Evolutionary conservation across 2,888 invertebrate genomes (phyloP), one percentile per base, ranked within the genome.

Genomic region (Chrysodeixis includens): DNA sequence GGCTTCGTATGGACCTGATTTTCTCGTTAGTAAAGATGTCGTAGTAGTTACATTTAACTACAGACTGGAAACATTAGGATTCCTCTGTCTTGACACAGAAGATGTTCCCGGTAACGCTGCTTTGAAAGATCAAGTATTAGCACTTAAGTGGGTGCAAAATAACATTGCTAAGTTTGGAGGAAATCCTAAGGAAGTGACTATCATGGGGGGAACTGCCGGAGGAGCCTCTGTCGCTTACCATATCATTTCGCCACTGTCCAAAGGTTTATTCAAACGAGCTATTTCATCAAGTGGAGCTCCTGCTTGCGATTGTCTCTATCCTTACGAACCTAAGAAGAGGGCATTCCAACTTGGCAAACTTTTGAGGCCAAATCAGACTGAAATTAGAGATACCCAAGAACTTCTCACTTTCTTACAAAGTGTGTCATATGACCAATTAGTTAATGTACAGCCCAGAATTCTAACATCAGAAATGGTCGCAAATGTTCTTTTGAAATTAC

Each of bases 91-190:
- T 0, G 89, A 86, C 9, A 95, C 95, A 9, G 77, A 83, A 53
- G 95, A 94, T 59, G 95, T 95, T 0, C 96, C 96, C 0, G 96
- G 96, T 0, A 96, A 96, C 82, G 95, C 95, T 68, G 96, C 95
- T 0, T 74, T 96, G 14, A 96, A 96, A 68, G 90, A 90, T 51
- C 90, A 90, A 78, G 85, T 88, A 0, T 78, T 78, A 12, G 87
- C 87, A 40, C 49, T 90, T 16, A 83, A 78, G 62, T 90, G 89
- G 89, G 85, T 90, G 0, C 71, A 85, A 32, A 67, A 83, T 18
- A 89, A 90, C 55, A 90, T 90, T 7, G 18, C 16, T 0, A 67
- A 75, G 0, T 90, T 90, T 57, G 90, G 90, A 18, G 90, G 90
- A 3, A 81, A 90, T 64, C 82, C 87, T 0, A 62, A 76, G 9